Base-by-base conservation (phyloP, 1,140 invertebrate species). In the Acromyrmex echinatior region DNA sequence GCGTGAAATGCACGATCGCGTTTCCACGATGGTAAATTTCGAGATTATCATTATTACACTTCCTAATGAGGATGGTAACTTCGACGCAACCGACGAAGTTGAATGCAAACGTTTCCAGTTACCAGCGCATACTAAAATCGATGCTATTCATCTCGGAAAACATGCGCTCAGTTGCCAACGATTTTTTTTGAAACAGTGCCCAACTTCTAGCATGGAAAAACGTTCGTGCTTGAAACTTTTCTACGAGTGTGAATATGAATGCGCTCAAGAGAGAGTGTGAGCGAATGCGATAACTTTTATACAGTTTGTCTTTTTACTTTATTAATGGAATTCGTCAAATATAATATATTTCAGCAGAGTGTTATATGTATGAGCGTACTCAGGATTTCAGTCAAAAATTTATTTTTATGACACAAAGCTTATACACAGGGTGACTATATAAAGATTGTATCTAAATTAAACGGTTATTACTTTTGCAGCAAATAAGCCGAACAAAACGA, bases 1-100 rank as follows among this genome's bases (percentile, higher is more conserved):
- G 66, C 62, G 73, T 49, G 70, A 78, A n/a, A 53, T 77, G 56
- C 68, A 14, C 58, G 53, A 58, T 68, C 16, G 39, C 45, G 35
- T 62, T 73, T 87, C 39, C 79, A 25, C 70, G n/a, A 31, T 12
- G 31, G 56, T 81, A 71, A 84, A 87, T 71, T 79, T 68, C 66
- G 16, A 9, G 5, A 73, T 63, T 56, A 73, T 87, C 86, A 39
- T 71, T 81, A 39, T 71, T 81, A 39, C 31, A 21, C n/a, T 63
- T 60, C 7, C 53, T 81, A 66, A 74, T 35, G 68, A 82, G 53
- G 2, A 25, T 6, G 31, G 5, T 35, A 35, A 35, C 6, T 35
- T 12, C 68, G 53, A 60, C 25, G 25, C 39, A 31, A 10, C 10
- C 39, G 39, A 45, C 18, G 53, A 68, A 18, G 21, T n/a, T 31